A percentile compares a stretch with the other conserved stretches of the same genome.
phyloP scores from a whole-genome alignment of 2,888 invertebrate genomes.

The Clusia tigrina region DNA sequence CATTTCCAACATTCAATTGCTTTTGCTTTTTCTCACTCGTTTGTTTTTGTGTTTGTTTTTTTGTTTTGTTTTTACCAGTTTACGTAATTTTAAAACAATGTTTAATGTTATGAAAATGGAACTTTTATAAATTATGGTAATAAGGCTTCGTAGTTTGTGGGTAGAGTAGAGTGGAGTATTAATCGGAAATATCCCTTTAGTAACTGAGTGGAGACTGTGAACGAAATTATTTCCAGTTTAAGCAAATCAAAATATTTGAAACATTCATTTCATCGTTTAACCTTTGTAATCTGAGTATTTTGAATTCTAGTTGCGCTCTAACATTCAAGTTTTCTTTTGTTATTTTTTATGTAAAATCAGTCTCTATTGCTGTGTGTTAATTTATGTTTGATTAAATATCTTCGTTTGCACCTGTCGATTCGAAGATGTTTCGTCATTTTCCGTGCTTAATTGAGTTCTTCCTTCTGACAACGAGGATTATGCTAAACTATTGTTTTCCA shows the following conservation, averaged over 20 bases:
- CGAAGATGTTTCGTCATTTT: too few relatives aligned
- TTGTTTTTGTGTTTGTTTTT: constrained; percentile 10
- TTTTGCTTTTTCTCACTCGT: neutral
- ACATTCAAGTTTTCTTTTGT: constrained; percentile 20
- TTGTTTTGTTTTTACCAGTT: constrained; percentile 10
- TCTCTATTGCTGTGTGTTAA: constrained; percentile 60
- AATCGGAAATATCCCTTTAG: too few relatives aligned
- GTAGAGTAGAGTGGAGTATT: too few relatives aligned
- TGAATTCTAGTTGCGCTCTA: neutral
- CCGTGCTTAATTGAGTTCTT: constrained; percentile 21
- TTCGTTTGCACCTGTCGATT: constrained; percentile 35
- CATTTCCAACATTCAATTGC: constrained; percentile 8
- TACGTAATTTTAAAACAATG: constrained; percentile 23
- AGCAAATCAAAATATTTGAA: constrained; percentile 11
- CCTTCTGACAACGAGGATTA: constrained; percentile 20
- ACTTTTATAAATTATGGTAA: too few relatives aligned
- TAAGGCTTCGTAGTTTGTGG: too few relatives aligned
- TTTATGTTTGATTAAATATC: constrained; percentile 33
- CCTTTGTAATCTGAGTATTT: constrained; percentile 26
- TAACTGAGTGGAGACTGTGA: too few relatives aligned
- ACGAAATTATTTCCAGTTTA: neutral
- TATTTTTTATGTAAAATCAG: constrained; percentile 56
- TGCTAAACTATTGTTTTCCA: constrained; percentile 12
- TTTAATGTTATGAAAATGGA: too few relatives aligned
- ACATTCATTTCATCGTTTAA: constrained; percentile 32